These are phyloP conservation scores for Enteromius trimaculatus DNA, from an alignment of 2,797 vertebrate species.

Conservation along the genomic window DNA sequence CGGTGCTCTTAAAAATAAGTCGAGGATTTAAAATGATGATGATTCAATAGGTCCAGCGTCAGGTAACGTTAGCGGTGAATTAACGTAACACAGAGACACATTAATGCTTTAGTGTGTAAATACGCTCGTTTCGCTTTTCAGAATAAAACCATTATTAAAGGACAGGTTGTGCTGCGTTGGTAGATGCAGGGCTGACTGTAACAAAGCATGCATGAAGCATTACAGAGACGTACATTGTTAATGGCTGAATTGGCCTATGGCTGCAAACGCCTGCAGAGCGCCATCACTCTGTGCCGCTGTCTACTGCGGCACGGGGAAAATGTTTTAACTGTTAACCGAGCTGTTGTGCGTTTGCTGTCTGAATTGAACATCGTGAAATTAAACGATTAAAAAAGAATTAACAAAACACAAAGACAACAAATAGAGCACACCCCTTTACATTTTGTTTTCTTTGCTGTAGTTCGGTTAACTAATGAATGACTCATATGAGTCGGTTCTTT, in stretches of 20 bases:
- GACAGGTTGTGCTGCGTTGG: neutral
- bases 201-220: neutral
- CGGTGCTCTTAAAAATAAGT: too few species aligned
- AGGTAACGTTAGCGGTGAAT: slow-evolving; percentile 1
- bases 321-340: too few species aligned
- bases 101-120: neutral
- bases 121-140: neutral
- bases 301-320: neutral
- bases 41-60: neutral
- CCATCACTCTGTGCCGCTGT: slow-evolving; percentile 15
- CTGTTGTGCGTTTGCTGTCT: neutral
- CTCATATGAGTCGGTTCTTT: neutral
- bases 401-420: neutral
- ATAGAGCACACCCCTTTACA: neutral
- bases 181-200: neutral
- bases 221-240: neutral
- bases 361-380: neutral
- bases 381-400: neutral
- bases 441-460: neutral
- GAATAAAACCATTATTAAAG: neutral
- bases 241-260: slow-evolving; percentile 17
- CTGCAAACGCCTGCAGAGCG: slow-evolving; percentile 13
- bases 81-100: neutral
- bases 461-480: neutral
- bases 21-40: neutral